Evolutionary conservation across 2,113 vertebrate species (phyloP).

Genomic region (Rallus limicola): DNA sequence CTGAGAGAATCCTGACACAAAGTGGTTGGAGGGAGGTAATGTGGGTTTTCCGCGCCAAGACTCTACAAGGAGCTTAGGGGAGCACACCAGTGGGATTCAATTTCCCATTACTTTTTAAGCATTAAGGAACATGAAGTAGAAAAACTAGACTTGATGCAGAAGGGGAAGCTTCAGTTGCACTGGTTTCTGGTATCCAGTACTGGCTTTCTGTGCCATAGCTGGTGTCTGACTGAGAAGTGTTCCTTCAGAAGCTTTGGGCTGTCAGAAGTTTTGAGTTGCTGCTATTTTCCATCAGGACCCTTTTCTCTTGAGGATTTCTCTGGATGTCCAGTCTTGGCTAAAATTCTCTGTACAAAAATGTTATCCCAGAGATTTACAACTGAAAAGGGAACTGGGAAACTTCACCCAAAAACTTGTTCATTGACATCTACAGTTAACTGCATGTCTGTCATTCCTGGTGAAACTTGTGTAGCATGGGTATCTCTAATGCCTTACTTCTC

Average conservation of each 20-base stretch:
- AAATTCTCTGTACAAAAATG: background rate
- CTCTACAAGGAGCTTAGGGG: background rate
- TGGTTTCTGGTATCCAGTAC: background rate
- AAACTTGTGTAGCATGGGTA: background rate
- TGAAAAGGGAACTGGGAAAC: background rate
- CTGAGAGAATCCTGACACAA: accelerated
- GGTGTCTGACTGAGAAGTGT: background rate
- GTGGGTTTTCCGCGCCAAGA: background rate
- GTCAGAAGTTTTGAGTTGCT: accelerated
- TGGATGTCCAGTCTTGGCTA: background rate
- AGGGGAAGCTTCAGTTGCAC: background rate
- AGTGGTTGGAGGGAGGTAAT: background rate
- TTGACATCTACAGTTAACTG: accelerated
- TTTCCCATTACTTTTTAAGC: background rate
- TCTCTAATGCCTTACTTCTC: background rate
- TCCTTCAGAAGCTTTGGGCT: background rate
- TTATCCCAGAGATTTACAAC: background rate
- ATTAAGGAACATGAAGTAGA: background rate
- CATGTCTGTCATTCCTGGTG: background rate
- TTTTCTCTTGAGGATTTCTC: background rate
- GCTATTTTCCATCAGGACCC: background rate
- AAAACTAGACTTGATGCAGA: background rate
- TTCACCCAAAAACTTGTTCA: background rate
- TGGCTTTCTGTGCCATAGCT: background rate
- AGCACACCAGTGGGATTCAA: background rate